Percentiles rank a stretch among this genome's conserved stretches.
phyloP scores from a whole-genome alignment of 2,797 vertebrate species.

The Sparus aurata region DNA sequence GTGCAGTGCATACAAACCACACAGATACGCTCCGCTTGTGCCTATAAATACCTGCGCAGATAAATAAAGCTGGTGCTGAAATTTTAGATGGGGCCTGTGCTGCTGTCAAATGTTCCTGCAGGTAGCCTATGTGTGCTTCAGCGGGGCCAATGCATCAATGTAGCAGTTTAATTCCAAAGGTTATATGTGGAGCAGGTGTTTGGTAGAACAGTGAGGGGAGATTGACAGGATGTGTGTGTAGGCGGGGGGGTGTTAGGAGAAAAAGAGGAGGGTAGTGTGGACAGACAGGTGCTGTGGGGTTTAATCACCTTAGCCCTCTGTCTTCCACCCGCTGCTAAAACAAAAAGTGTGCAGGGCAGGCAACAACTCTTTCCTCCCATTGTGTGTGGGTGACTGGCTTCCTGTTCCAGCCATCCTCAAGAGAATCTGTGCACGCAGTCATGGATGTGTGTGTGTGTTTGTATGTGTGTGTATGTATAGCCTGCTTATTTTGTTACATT shows the following conservation, averaged over 20 bases:
- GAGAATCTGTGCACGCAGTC: constrained; percentile 48
- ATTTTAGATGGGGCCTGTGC: constrained; percentile 52
- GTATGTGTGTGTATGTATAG: constrained; percentile 24
- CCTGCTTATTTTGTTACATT: constrained; percentile 32
- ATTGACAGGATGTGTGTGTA: constrained; percentile 64
- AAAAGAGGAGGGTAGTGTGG: constrained; percentile 33
- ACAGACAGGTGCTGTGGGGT: constrained; percentile 79
- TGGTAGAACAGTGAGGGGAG: constrained; percentile 41
- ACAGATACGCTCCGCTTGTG: constrained; percentile 62
- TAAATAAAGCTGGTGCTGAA: constrained; percentile 74
- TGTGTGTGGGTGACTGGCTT: constrained; percentile 71
- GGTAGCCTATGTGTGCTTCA: constrained; percentile 55
- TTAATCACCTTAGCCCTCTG: constrained; percentile 73
- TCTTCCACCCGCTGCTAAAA: constrained; percentile 67
- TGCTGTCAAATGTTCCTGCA: constrained; percentile 57
- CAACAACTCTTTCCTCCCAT: constrained; percentile 85
- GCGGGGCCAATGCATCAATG: constrained; percentile 43
- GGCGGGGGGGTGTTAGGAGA: constrained; percentile 29
- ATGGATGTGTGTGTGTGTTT: constrained; percentile 22
- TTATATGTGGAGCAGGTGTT: constrained; percentile 58
- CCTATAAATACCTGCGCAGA: constrained; percentile 74
- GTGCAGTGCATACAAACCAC: constrained; percentile 64
- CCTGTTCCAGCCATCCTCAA: constrained; percentile 69
- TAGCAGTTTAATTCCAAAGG: constrained; percentile 60
- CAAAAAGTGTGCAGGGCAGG: constrained; percentile 83